Base-by-base conservation (phyloP, 2,797 vertebrate species). In the Lepilemur ruficaudatus region DNA sequence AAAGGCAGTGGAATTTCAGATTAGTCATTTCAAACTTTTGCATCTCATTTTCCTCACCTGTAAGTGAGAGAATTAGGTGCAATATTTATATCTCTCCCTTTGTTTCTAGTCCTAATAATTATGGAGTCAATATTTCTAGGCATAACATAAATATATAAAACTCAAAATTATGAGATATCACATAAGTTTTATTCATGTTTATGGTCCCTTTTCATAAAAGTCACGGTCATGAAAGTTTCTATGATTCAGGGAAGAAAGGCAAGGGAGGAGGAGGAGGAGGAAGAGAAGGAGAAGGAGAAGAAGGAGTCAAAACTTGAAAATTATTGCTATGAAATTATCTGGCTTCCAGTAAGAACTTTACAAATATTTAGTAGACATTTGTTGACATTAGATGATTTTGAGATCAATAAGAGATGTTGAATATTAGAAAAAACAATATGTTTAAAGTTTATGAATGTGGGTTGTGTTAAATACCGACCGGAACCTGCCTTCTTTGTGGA, bases 211-310 rank as follows among this genome's bases (percentile, higher is more conserved):
- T 91, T 50, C 28, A 52, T 78, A 41, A 48, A 72, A 75, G 5
- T 32, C 20, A 67, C 17, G 22, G 18, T 91, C 25, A 43, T n/a
- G 5, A 84, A 65, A 22, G 5, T 41, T 70, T 38, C 5, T 92
- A 4, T 79, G 32, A 20, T 2, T 80, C 14, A 57, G 20, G 35
- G 20, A 61, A 84, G 55, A 50, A 41, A 61, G 22, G 23, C 18
- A n/a, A 15, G 48, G 4, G 32, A 9, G 17, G 43, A 25, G 18
- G 1, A 35, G 17, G 0, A 11, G 3, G 18, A 6, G 9, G 7
- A 32, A 14, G 18, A 43, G 18, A 9, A 55, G 6, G 0, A 63
- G 13, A 6, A 17, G 20, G 4, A 8, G 75, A 0, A 10, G 22
- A 59, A 8, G 10, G 75, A 50, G 6, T 38, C 11, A 93, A 79